phyloP scores from a whole-genome alignment of 2,888 invertebrate genomes.

The Operophtera brumata region DNA sequence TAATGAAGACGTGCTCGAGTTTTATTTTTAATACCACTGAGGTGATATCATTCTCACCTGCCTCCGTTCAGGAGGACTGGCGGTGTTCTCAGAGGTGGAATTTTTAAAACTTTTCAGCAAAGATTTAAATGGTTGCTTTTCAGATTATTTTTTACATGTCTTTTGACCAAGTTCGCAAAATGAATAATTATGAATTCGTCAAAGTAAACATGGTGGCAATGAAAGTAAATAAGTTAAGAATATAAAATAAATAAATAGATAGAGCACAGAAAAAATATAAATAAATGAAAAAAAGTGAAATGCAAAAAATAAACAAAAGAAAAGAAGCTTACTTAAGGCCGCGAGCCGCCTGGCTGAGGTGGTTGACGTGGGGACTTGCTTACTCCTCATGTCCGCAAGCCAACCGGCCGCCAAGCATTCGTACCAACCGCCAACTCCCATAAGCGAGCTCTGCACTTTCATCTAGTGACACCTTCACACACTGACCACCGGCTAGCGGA shows the following conservation, averaged over 20 bases:
- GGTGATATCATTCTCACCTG: conserved; percentile 70
- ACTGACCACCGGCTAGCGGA: conserved; percentile 48
- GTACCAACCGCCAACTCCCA: conserved; percentile 78
- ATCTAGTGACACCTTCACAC: conserved; percentile 69
- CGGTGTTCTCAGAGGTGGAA: background rate
- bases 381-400: conserved; percentile 79
- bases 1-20: conserved; percentile 71
- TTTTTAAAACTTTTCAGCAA: conserved; percentile 7
- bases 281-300: conserved; percentile 45
- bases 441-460: conserved; percentile 77
- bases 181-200: background rate
- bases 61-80: conserved; percentile 24
- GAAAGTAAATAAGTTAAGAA: conserved; percentile 3
- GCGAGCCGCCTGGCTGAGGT: conserved; percentile 79
- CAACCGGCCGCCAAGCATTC: conserved; percentile 75
- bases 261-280: conserved; percentile 36
- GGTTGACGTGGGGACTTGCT: conserved; percentile 78
- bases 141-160: background rate
- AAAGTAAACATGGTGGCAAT: background rate
- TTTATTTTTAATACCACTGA: conserved; percentile 66
- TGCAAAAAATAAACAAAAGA: conserved; percentile 75
- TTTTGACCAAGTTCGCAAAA: conserved; percentile 1
- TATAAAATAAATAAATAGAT: conserved; percentile 30
- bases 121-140: too few relatives aligned
- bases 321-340: conserved; percentile 79